These are phyloP conservation scores for Tachysurus vachellii DNA, from an alignment of 2,113 vertebrate genomes.

Conservation along the genomic window DNA sequence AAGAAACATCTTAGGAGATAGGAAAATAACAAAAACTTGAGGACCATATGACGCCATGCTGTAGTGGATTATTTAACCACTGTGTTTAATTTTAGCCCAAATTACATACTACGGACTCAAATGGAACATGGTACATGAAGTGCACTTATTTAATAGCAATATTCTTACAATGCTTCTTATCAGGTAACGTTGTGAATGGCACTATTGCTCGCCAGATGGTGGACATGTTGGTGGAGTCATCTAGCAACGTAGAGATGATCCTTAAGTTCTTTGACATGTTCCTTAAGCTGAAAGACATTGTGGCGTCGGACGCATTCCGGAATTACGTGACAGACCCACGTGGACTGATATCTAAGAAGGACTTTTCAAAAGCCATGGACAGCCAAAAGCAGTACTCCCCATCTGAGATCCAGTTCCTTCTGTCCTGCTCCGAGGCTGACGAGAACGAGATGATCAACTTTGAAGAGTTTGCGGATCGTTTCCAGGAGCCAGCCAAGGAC, in stretches of 20 bases:
- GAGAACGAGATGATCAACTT: slow-evolving; percentile 98
- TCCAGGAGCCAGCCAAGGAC: slow-evolving; percentile 93
- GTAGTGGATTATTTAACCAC: not conserved
- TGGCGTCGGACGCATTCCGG: slow-evolving; percentile 90
- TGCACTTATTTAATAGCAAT: no score
- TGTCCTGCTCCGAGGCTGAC: slow-evolving; percentile 92
- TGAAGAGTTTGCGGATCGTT: slow-evolving; percentile 90
- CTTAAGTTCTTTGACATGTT: slow-evolving; percentile 99
- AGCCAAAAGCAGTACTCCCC: slow-evolving; percentile 93
- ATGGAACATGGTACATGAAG: no score
- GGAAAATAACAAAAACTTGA: not conserved
- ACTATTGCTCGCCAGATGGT: slow-evolving; percentile 97
- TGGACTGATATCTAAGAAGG: slow-evolving; percentile 95
- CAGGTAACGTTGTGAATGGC: slow-evolving; percentile 93
- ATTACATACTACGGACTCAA: no score
- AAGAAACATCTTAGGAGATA: not conserved
- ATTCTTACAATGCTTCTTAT: not conserved
- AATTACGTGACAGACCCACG: slow-evolving; percentile 90
- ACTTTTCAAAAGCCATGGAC: slow-evolving; percentile 98
- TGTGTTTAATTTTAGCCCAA: not conserved
- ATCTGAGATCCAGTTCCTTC: slow-evolving; percentile 93
- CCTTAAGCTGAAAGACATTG: slow-evolving; percentile 95
- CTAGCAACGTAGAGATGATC: slow-evolving; percentile 98
- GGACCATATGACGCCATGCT: not conserved
- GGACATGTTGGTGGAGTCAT: slow-evolving; percentile 98